Conservation (phyloP, 2,113 vertebrate species). For the Tonatia bakeri region DNA sequence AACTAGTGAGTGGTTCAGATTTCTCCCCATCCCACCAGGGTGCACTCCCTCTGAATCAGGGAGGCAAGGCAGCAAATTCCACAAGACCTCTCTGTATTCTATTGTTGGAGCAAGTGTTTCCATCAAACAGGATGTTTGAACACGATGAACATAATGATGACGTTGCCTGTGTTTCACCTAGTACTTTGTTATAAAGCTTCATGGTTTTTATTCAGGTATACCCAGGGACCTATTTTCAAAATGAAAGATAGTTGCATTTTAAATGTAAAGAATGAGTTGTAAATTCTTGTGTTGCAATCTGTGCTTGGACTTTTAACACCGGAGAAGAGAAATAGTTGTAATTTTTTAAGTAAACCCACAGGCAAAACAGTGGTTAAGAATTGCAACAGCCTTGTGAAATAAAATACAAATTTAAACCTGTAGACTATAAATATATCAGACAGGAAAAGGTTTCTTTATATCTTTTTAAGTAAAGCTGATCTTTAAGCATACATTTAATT, state of each 20-base stretch:
- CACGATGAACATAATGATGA: fast-evolving
- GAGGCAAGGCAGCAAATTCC: neutral
- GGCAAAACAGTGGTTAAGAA: conserved; percentile 29
- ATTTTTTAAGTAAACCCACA: conserved; percentile 24
- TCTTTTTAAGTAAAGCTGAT: conserved; percentile 7
- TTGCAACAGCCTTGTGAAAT: conserved; percentile 28
- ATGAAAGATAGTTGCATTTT: neutral
- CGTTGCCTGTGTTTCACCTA: neutral
- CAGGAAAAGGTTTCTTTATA: neutral
- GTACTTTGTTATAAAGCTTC: neutral
- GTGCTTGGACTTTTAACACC: neutral
- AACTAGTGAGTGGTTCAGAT: neutral
- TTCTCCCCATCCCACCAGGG: neutral
- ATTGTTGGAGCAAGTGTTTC: neutral
- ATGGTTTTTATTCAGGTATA: neutral
- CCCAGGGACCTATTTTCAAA: neutral
- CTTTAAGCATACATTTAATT: conserved; percentile 36
- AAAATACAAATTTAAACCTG: conserved; percentile 39
- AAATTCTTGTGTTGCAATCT: neutral
- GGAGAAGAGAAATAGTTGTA: neutral
- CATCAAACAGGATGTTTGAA: neutral
- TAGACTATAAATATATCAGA: conserved; percentile 49
- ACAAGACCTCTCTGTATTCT: neutral
- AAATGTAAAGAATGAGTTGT: neutral
- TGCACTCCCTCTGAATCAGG: neutral